Evolutionary conservation across 2,888 invertebrate species (phyloP), one percentile per base, ranked within the genome.

Genomic region (Atrina japonica): DNA sequence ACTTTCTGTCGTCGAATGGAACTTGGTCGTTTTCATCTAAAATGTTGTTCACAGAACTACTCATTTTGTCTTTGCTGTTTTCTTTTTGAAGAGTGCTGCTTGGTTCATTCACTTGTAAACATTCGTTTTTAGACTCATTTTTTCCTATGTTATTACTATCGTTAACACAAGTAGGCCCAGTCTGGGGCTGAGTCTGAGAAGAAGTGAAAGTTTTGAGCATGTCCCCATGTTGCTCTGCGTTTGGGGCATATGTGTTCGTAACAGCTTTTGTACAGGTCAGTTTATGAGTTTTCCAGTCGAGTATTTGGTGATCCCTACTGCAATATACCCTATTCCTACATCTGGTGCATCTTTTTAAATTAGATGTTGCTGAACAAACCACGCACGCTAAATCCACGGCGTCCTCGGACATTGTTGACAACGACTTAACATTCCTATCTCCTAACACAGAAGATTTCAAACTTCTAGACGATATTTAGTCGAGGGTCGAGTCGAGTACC

Each of bases 271-370:
- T 27, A 53, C 78, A 78, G 16, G 30, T 14, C 5, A n/a, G 14
- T 66, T 80, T 80, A 29, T 80, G 80, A 14, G 23, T 47, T 14
- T 50, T 18, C 80, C 80, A 80, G 69, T 78, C 75, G 30, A 70
- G 63, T 9, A 80, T 60, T 64, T 80, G 80, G 55, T 78, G 78
- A 30, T 80, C 76, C 18, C 75, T 66, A 43, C 78, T 70, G 45
- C 80, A 80, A 55, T 80, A 80, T 21, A 70, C 66, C 2, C 56
- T 58, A 11, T 41, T 29, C 45, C 75, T 78, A 49, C 80, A 80
- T 29, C 70, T 58, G 2, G 75, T 73, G 68, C 78, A 80, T 55
- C 76, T 55, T 64, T 77, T 78, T 29, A 80, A 56, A 41, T 67
- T 63, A 53, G 30, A 25, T 21, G n/a, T 66, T 1, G 59, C 35